These are phyloP conservation scores for Callaeas wilsoni DNA, from an alignment of 2,113 vertebrate species.

Conservation along the genomic window DNA sequence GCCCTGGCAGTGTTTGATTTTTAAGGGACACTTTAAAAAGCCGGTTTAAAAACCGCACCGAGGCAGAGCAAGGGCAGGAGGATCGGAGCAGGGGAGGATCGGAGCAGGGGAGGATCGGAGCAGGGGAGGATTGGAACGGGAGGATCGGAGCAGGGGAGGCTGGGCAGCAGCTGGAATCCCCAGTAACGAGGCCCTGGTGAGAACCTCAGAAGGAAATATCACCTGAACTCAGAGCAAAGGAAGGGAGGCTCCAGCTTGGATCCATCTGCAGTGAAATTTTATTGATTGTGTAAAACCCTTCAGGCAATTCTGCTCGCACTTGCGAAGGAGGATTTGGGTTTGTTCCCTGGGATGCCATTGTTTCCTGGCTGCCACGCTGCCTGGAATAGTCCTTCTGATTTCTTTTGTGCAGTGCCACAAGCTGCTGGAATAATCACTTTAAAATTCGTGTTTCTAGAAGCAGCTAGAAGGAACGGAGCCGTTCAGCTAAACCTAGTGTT, in stretches of 20 bases:
- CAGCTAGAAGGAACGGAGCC: background rate
- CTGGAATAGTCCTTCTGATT: background rate
- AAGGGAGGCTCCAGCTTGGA: background rate
- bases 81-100: rapidly evolving
- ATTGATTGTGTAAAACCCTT: constrained; percentile 26
- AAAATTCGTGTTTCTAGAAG: background rate
- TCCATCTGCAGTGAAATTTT: constrained; percentile 26
- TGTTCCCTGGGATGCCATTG: background rate
- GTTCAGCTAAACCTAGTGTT: background rate
- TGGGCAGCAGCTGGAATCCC: background rate
- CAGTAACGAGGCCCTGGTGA: background rate
- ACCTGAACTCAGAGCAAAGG: background rate
- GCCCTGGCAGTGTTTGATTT: background rate
- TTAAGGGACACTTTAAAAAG: background rate
- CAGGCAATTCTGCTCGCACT: background rate
- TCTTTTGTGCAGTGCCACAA: background rate
- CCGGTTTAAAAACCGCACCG: rapidly evolving
- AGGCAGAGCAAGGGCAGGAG: background rate
- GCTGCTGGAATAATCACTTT: background rate
- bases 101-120: background rate
- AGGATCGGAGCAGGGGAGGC: background rate
- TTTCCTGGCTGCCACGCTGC: background rate
- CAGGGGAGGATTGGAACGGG: rapidly evolving
- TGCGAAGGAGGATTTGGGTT: background rate
- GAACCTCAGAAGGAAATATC: background rate